Conservation (phyloP, 2,113 vertebrate species). For the Lophochroa leadbeateri region DNA sequence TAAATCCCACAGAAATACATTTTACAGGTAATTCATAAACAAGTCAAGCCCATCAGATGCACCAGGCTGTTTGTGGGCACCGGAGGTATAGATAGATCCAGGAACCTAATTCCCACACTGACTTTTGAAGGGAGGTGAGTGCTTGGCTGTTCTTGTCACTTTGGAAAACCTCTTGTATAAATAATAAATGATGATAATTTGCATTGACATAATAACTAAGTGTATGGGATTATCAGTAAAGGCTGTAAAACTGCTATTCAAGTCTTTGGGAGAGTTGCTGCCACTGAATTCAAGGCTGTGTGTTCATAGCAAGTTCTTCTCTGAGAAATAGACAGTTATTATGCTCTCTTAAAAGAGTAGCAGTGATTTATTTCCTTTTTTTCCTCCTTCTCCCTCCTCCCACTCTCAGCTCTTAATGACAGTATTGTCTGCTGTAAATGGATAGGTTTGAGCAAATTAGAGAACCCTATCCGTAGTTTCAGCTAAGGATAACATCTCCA, state of each 20-base stretch:
- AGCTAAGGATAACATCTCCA: slow-evolving; percentile 22
- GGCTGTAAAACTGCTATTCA: background rate
- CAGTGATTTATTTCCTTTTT: background rate
- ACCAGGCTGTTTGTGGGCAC: background rate
- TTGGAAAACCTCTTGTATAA: background rate
- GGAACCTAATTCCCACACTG: background rate
- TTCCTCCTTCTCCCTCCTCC: background rate
- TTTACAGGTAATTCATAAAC: background rate
- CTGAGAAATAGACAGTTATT: background rate
- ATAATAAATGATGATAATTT: slow-evolving; percentile 49
- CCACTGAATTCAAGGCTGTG: background rate
- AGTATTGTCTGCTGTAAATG: slow-evolving; percentile 7
- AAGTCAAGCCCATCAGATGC: background rate
- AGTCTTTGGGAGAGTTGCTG: background rate
- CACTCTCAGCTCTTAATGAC: background rate
- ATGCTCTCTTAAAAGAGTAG: background rate
- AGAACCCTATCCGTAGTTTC: background rate
- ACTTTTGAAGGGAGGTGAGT: background rate
- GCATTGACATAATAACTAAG: slow-evolving; percentile 1
- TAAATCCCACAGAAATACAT: slow-evolving; percentile 22
- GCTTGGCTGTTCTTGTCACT: background rate
- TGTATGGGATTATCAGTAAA: background rate
- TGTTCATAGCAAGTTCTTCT: background rate
- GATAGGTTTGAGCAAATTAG: background rate
- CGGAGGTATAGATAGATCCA: background rate